Conservation (phyloP, 2,113 vertebrate species). For the Erinaceus europaeus region DNA sequence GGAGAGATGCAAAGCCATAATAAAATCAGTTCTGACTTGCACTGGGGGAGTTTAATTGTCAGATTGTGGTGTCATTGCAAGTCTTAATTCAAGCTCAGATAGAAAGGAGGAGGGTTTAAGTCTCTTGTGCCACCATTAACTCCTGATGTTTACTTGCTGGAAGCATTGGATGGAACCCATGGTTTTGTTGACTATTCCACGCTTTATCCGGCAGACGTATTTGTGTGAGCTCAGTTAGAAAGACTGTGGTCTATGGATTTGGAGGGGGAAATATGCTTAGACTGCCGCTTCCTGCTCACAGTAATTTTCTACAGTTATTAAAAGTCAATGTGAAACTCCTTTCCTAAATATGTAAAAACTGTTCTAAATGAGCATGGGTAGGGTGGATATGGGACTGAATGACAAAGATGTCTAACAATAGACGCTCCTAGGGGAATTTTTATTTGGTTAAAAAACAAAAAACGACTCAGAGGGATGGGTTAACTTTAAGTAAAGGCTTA, state of each 20-base stretch:
- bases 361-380: not conserved
- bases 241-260: not conserved
- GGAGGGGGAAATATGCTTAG: not conserved
- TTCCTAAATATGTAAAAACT: not conserved
- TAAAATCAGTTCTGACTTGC: not conserved
- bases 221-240: conserved; percentile 35
- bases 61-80: not conserved
- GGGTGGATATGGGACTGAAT: not conserved
- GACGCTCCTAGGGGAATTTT: not conserved
- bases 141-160: not conserved
- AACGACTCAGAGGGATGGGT: not conserved
- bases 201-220: not conserved
- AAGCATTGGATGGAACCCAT: not conserved
- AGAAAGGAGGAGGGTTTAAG: not conserved
- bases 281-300: not conserved
- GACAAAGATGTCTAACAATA: not conserved
- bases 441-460: conserved; percentile 44
- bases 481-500: not conserved
- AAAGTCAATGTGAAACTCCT: not conserved
- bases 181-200: not conserved
- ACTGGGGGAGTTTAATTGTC: not conserved
- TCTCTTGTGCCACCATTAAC: not conserved
- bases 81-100: not conserved
- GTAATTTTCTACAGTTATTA: conserved; percentile 9
- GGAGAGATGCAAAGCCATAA: not conserved